Conservation (phyloP, 2,113 vertebrate species). For the Notarius quadriscutis region DNA sequence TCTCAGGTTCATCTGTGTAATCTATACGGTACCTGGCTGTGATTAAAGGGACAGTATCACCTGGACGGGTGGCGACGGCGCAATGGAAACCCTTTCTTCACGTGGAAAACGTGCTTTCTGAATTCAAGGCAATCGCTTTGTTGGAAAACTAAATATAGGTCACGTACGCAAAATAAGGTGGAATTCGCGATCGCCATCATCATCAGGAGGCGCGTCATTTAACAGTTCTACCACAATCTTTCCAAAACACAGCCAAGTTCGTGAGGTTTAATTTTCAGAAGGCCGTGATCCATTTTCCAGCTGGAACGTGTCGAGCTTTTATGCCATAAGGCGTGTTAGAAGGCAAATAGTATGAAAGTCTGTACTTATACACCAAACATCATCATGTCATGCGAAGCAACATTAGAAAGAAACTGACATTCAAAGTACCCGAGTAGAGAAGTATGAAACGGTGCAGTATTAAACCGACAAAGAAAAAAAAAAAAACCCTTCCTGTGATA, state of each 20-base stretch:
- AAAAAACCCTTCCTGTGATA: not conserved
- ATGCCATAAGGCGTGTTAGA: too few relatives aligned
- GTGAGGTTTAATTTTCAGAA: not conserved
- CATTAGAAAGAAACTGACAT: not conserved
- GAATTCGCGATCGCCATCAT: not conserved
- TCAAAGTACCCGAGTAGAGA: not conserved
- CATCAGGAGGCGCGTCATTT: not conserved
- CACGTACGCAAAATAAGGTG: not conserved
- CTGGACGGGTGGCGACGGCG: not conserved
- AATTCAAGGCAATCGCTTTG: not conserved
- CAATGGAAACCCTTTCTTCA: not conserved
- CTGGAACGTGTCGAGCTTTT: not conserved
- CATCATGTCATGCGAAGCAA: not conserved
- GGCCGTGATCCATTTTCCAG: not conserved
- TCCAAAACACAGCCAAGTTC: not conserved
- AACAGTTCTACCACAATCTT: not conserved
- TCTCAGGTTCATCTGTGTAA: slow-evolving; percentile 22
- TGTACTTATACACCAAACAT: not conserved
- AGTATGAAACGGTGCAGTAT: not conserved
- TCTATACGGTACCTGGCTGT: not conserved
- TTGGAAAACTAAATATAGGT: not conserved
- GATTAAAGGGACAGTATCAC: not conserved
- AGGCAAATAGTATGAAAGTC: not conserved
- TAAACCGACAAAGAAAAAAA: not conserved
- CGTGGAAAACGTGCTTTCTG: not conserved